Conservation (phyloP, 2,888 invertebrate species). For the Cheilosia impressa region DNA sequence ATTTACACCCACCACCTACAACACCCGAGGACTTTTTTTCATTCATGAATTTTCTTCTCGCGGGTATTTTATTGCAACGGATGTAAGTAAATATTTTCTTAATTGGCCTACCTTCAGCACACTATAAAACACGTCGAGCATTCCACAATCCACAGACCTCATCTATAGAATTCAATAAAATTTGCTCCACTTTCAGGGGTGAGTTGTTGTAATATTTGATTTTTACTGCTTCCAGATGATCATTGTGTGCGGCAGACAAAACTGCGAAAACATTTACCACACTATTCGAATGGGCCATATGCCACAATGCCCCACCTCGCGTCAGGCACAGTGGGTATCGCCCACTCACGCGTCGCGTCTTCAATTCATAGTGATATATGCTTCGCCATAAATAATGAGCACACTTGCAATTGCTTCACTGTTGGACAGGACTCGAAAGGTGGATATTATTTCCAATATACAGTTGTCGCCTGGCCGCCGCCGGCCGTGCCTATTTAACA, state of each 20-base stretch:
- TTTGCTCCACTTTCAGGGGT: conserved; percentile 61
- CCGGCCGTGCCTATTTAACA: conserved; percentile 12
- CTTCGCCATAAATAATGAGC: conserved; percentile 42
- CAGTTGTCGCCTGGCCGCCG: not conserved
- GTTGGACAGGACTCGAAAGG: conserved; percentile 11
- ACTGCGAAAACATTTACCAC: conserved; percentile 17
- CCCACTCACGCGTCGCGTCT: conserved; percentile 41
- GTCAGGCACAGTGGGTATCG: conserved; percentile 20
- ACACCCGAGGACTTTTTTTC: conserved; percentile 7
- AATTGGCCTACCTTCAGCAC: conserved; percentile 43
- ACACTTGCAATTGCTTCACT: conserved; percentile 29
- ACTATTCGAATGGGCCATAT: conserved; percentile 37
- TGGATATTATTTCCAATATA: conserved; percentile 7
- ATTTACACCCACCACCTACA: not conserved
- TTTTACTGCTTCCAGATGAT: conserved; percentile 69
- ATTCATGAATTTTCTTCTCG: conserved; percentile 19
- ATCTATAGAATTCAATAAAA: conserved; percentile 48
- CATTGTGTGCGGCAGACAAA: conserved; percentile 23
- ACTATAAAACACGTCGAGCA: conserved; percentile 14
- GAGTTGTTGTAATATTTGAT: conserved; percentile 63
- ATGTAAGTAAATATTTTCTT: conserved; percentile 35
- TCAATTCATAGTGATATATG: conserved; percentile 27
- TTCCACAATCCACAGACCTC: conserved; percentile 27
- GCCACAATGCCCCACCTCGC: conserved; percentile 6
- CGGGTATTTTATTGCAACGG: conserved; percentile 6